phyloP scores from a whole-genome alignment of 2,797 vertebrate species.

The Pogonophryne albipinna region DNA sequence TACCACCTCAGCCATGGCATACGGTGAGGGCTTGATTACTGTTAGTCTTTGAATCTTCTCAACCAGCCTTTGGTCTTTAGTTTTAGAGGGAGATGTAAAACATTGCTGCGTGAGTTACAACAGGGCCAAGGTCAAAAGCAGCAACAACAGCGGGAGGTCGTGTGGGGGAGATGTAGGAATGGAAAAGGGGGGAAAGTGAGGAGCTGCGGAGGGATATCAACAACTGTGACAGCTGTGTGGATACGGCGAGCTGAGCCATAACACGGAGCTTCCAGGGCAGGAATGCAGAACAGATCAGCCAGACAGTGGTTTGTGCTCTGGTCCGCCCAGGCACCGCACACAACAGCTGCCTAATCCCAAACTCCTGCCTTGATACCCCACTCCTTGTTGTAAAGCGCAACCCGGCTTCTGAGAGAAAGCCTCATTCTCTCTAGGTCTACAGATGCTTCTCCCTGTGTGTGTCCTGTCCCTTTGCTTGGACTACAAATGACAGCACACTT shows the following conservation, averaged over 20 bases:
- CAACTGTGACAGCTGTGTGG: conserved; percentile 83
- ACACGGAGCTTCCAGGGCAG: conserved; percentile 72
- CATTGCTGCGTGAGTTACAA: too few species aligned
- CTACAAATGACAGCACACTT: conserved; percentile 50
- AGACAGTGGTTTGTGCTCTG: conserved; percentile 63
- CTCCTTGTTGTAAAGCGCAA: conserved; percentile 41
- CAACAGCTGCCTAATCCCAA: conserved; percentile 78
- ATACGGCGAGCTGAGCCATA: conserved; percentile 68
- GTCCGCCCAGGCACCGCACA: conserved; percentile 53
- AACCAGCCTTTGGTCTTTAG: too few species aligned
- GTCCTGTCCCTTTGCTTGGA: conserved; percentile 39
- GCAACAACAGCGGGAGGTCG: too few species aligned
- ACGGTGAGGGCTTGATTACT: too few species aligned
- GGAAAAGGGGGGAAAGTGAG: conserved; percentile 27
- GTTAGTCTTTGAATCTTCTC: too few species aligned
- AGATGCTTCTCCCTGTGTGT: conserved; percentile 17
- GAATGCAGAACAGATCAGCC: conserved; percentile 84
- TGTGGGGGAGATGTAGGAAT: conserved; percentile 40
- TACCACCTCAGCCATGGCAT: too few species aligned
- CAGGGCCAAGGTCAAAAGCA: too few species aligned
- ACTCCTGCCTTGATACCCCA: conserved; percentile 49
- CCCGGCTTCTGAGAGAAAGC: conserved; percentile 37
- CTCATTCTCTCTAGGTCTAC: conserved; percentile 27
- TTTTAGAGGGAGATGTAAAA: too few species aligned
- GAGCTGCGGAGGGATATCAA: conserved; percentile 58